Evolutionary conservation across 92 coral and sea anemone species (phyloP).

Genomic region (Bergia puertoricense): DNA sequence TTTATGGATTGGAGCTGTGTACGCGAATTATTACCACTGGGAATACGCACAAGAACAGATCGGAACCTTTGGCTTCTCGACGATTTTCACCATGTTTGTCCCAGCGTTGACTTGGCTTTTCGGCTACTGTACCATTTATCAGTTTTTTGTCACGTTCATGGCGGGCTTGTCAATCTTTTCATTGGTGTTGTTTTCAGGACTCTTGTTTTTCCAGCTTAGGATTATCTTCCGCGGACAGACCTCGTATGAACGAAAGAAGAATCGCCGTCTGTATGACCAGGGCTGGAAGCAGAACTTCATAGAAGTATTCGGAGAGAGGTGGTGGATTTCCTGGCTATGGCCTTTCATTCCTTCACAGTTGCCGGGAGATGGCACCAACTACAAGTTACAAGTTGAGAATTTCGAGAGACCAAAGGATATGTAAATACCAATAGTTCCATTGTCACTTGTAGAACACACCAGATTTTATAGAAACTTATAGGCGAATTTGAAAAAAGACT

Average conservation of each 20-base stretch:
- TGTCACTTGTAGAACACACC: neutral
- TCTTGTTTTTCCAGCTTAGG: slow-evolving; percentile 77
- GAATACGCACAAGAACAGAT: slow-evolving; percentile 77
- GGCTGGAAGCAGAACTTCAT: slow-evolving; percentile 75
- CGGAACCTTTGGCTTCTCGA: slow-evolving; percentile 73
- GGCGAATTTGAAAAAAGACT: neutral
- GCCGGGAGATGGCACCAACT: slow-evolving; percentile 90
- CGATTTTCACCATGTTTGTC: slow-evolving; percentile 86
- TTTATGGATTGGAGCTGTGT: slow-evolving; percentile 93
- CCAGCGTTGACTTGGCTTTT: slow-evolving; percentile 79
- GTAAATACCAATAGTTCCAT: neutral
- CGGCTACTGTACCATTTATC: slow-evolving; percentile 77
- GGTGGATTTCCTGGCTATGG: slow-evolving; percentile 95
- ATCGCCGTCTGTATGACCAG: slow-evolving; percentile 72
- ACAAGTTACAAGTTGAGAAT: slow-evolving; percentile 41
- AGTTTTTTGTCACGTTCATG: slow-evolving; percentile 86
- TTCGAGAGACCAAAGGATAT: slow-evolving; percentile 51
- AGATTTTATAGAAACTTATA: neutral
- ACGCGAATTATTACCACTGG: slow-evolving; percentile 88
- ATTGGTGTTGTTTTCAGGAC: slow-evolving; percentile 71
- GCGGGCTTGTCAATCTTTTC: slow-evolving; percentile 85
- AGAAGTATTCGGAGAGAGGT: slow-evolving; percentile 81
- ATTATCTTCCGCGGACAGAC: slow-evolving; percentile 89
- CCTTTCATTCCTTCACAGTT: slow-evolving; percentile 79
- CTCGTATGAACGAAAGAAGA: slow-evolving; percentile 85